These are phyloP conservation scores for Cranoglanis bouderius DNA, from an alignment of 2,113 vertebrate genomes.

Conservation along the genomic window DNA sequence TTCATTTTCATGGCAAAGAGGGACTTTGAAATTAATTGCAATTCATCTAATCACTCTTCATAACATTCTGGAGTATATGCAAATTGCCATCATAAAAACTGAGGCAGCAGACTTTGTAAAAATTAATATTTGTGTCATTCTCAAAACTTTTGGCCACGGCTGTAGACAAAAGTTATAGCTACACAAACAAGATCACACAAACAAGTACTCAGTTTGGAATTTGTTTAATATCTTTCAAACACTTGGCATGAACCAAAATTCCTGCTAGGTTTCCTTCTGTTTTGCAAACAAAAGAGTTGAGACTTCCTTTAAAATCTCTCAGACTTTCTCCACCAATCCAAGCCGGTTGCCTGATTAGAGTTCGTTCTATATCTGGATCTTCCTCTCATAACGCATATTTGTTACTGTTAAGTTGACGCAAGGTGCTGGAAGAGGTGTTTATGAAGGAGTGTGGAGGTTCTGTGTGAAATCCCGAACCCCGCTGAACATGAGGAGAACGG, in stretches of 20 bases:
- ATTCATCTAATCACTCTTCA: too few species aligned
- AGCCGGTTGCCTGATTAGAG: background rate
- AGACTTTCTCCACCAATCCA: background rate
- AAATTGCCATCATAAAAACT: too few species aligned
- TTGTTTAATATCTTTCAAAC: slow-evolving; percentile 15
- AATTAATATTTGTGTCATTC: too few species aligned
- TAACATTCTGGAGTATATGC: too few species aligned
- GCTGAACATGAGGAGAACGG: slow-evolving; percentile 28
- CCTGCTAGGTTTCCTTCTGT: slow-evolving; percentile 8
- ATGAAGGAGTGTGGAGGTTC: slow-evolving; percentile 30
- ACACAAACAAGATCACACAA: background rate
- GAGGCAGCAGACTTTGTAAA: too few species aligned
- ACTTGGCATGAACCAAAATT: background rate
- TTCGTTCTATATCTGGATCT: background rate
- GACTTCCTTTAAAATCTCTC: background rate
- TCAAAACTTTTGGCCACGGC: too few species aligned
- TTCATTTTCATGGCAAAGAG: too few species aligned
- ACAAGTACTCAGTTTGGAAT: background rate
- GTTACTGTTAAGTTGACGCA: slow-evolving; percentile 9
- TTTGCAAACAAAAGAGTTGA: slow-evolving; percentile 32
- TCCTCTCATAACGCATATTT: slow-evolving; percentile 4
- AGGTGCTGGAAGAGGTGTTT: slow-evolving; percentile 40
- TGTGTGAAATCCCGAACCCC: slow-evolving; percentile 28
- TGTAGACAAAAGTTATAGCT: background rate
- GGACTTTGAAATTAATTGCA: too few species aligned